Conservation (phyloP, 2,888 invertebrate species). For the Standfussiana lucernea region DNA sequence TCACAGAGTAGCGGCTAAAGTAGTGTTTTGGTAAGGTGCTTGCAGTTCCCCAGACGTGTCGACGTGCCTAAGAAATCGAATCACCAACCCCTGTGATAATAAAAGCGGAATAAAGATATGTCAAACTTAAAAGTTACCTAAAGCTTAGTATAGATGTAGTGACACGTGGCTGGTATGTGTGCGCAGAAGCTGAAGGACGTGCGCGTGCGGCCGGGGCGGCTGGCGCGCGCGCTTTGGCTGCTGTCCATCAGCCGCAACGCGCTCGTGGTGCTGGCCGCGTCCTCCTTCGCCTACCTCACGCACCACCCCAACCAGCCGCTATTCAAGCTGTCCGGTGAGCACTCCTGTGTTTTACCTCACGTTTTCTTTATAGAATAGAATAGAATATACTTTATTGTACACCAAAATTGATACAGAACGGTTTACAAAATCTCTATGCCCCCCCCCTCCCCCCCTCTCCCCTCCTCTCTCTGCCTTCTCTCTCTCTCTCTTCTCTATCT, state of each 20-base stretch:
- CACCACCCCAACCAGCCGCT: conserved; percentile 89
- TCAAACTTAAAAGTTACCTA: background rate
- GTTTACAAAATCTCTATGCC: too few species aligned
- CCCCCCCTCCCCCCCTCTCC: too few species aligned
- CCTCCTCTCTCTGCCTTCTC: too few species aligned
- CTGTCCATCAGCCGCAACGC: conserved; percentile 95
- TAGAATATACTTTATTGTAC: too few species aligned
- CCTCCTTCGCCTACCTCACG: conserved; percentile 90
- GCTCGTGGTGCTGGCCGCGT: conserved; percentile 92
- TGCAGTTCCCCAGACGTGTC: background rate
- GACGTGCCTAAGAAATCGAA: background rate
- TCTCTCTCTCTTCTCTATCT: too few species aligned
- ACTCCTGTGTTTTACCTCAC: background rate
- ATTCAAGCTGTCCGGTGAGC: conserved; percentile 91
- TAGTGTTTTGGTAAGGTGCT: background rate
- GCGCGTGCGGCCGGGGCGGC: conserved; percentile 78
- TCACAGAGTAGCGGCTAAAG: background rate
- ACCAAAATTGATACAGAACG: too few species aligned
- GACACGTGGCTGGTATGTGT: conserved; percentile 45
- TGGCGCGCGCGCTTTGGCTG: conserved; percentile 91
- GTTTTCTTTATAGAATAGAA: too few species aligned
- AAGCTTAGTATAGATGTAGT: background rate
- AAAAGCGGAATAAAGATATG: background rate
- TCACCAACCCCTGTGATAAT: background rate
- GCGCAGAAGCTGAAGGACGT: conserved; percentile 92